Conservation (phyloP, 64 coral and sea anemone genomes). For the Cladopsammia gracilis region DNA sequence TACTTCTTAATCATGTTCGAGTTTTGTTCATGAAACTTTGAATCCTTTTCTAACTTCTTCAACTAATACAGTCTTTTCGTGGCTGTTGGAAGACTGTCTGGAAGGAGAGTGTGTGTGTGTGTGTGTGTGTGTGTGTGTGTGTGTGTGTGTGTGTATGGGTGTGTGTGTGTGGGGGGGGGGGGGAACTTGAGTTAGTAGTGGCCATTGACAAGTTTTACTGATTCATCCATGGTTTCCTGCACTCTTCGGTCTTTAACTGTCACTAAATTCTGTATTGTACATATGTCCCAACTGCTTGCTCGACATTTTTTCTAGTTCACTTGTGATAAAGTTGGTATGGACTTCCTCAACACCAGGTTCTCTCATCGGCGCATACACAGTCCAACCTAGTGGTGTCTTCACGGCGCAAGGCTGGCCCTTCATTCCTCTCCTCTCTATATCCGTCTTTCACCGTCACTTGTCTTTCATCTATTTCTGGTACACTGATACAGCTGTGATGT, state of each 20-base stretch:
- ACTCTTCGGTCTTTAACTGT: slow-evolving; percentile 61
- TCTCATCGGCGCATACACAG: slow-evolving; percentile 62
- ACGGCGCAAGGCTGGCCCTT: slow-evolving; percentile 29
- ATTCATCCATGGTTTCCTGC: slow-evolving; percentile 49
- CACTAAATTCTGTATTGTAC: slow-evolving; percentile 42
- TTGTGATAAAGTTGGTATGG: slow-evolving; percentile 32
- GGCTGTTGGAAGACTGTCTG: slow-evolving; percentile 65
- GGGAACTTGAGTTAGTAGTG: slow-evolving; percentile 74
- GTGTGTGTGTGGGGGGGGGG: no score
- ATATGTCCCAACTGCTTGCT: slow-evolving; percentile 25
- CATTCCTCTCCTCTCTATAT: slow-evolving; percentile 37
- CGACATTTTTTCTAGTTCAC: background rate
- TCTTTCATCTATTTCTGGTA: slow-evolving; percentile 64
- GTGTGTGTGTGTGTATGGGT: slow-evolving; percentile 56
- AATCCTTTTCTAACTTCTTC: slow-evolving; percentile 65
- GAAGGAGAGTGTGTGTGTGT: no score
- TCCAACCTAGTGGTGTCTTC: slow-evolving; percentile 62
- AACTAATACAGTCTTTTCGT: slow-evolving; percentile 65
- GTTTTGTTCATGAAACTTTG: slow-evolving; percentile 43
- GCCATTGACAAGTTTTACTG: slow-evolving; percentile 44
- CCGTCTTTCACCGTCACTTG: slow-evolving; percentile 58
- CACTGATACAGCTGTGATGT: slow-evolving; percentile 53
- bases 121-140: slow-evolving; percentile 65
- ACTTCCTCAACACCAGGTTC: slow-evolving; percentile 3
- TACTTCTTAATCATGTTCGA: slow-evolving; percentile 48